A percentile compares a stretch with the other conserved stretches of the same genome.
These are phyloP conservation scores for Nannoperca australis DNA, from an alignment of 2,797 vertebrate species.

Conservation along the genomic window DNA sequence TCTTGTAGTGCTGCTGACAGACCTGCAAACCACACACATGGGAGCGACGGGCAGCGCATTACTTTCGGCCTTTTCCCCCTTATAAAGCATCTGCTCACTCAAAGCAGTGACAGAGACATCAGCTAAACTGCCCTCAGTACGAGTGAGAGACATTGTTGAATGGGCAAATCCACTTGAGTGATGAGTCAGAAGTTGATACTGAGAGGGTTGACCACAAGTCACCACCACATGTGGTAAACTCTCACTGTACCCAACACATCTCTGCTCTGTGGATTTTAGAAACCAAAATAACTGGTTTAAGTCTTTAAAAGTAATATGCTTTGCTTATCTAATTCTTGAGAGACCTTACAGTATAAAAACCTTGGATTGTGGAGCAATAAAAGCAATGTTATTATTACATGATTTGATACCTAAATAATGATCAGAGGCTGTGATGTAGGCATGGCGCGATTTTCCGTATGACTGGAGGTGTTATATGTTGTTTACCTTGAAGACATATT, in stretches of 20 bases:
- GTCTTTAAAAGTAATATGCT: background rate
- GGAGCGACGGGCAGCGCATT: conserved; percentile 52
- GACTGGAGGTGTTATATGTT: no score
- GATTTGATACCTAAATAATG: background rate
- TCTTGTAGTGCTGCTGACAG: conserved; percentile 69
- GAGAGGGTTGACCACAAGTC: conserved; percentile 48
- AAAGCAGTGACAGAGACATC: conserved; percentile 65
- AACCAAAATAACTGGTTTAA: background rate
- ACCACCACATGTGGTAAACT: conserved; percentile 22
- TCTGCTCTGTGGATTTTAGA: background rate
- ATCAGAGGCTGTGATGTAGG: background rate
- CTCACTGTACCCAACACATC: conserved; percentile 21
- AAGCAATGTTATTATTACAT: background rate
- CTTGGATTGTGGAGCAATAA: background rate
- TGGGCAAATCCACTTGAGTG: conserved; percentile 63
- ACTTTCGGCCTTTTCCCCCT: conserved; percentile 44
- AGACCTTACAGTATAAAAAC: background rate
- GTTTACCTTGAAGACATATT: no score
- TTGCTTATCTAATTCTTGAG: background rate
- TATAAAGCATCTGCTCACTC: conserved; percentile 66
- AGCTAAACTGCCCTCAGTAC: conserved; percentile 55
- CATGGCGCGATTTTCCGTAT: background rate
- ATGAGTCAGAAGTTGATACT: conserved; percentile 57
- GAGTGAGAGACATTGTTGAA: conserved; percentile 35
- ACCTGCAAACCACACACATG: conserved; percentile 73